Base-by-base conservation (phyloP, 2,113 vertebrate genomes). In the Jacana jacana region DNA sequence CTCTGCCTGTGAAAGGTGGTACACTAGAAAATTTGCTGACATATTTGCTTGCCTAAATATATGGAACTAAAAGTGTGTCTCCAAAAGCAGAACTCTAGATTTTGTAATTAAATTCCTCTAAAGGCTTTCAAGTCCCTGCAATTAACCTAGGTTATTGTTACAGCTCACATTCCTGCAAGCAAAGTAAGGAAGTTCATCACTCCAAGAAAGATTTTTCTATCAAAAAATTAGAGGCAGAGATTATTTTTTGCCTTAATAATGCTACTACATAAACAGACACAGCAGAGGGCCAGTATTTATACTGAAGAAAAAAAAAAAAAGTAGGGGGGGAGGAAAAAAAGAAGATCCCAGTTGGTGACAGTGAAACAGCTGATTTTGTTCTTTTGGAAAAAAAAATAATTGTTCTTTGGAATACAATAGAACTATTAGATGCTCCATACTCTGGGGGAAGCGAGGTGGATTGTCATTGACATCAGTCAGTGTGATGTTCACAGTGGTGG, bases 401-500 rank as follows among this genome's bases (percentile, higher is more conserved):
- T 93, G 10, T 35, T 95, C 68, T 93, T 52, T 27, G 16, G 54
- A 94, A 88, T 89, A 86, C 28, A 78, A 14, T 5, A 10, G 5
- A 89, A 81, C 17, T 90, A 23, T 72, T 69, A 94, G 89, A 58
- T 20, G 28, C 37, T 64, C 60, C 99, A 97, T 98, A 99, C 99
- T 99, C 97, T 99, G 99, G 1, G 99, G 98, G 65, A 99, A 99
- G 64, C 99, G 99, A n/a, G 99, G 99, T 0, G 99, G 99, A 54
- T 99, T 99, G 98, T 99, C 98, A 20, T 99, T 99, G 39, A 99
- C 99, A 6, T 99, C 99, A 2, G 98, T 98, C 81, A 99, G 97
- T 0, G 98, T 99, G 98, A 99, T 99, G 98, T 99, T 99, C 97
- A 99, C 99, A 0, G 98, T 99, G 10, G 99, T 99, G 60, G 99